Conservation (phyloP, 2,113 vertebrate species). For the Dromiciops gliroides region DNA sequence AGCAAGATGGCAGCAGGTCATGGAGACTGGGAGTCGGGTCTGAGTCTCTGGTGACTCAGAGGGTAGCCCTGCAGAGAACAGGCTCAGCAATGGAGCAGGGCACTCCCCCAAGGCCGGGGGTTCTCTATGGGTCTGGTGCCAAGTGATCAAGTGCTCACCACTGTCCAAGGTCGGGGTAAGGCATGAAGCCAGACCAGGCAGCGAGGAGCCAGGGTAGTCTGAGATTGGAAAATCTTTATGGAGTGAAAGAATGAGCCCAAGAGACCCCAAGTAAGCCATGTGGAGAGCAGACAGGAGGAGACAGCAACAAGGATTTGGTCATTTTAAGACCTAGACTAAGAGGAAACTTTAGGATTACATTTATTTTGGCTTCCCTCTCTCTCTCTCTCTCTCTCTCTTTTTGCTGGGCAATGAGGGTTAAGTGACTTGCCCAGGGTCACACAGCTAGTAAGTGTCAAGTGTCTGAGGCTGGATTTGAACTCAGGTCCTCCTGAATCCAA, state of each 20-base stretch:
- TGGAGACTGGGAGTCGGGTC: neutral
- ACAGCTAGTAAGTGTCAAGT: too few species aligned
- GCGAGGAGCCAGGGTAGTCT: neutral
- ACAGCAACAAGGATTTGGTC: neutral
- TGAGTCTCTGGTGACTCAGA: neutral
- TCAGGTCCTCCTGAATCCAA: too few species aligned
- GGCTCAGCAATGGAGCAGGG: neutral
- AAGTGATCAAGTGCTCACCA: neutral
- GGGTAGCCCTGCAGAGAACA: neutral
- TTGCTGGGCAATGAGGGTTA: too few species aligned
- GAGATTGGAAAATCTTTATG: neutral
- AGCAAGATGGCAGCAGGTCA: neutral
- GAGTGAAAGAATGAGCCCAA: too few species aligned
- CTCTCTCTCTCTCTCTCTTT: too few species aligned
- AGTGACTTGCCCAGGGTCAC: too few species aligned
- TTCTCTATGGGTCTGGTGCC: neutral
- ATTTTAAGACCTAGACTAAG: neutral
- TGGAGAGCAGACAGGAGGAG: neutral
- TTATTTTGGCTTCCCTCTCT: too few species aligned
- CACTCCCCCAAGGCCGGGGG: neutral
- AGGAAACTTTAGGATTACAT: too few species aligned
- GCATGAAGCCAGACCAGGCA: neutral
- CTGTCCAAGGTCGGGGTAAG: neutral
- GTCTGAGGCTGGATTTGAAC: too few species aligned
- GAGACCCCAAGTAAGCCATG: neutral